Percentiles rank a stretch among this genome's conserved stretches.
These are phyloP conservation scores for Girardia tigrina DNA, from an alignment of 2,888 invertebrate species.

Conservation along the genomic window DNA sequence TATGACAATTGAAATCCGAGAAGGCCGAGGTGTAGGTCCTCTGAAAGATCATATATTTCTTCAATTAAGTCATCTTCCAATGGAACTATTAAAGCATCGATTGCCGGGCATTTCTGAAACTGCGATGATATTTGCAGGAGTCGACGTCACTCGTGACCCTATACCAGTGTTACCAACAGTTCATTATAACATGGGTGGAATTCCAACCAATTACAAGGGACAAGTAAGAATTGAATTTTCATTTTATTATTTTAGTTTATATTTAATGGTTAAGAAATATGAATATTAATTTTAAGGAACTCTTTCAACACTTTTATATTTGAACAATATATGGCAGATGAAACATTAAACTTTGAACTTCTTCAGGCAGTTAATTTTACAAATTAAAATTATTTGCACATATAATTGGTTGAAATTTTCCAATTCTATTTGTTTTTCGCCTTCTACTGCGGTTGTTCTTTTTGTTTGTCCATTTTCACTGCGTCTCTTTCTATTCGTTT, in stretches of 20 bases:
- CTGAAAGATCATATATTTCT: slow-evolving; percentile 88
- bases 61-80: slow-evolving; percentile 86
- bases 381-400: no score
- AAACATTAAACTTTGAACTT: no score
- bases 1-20: slow-evolving; percentile 92
- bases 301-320: no score
- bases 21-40: slow-evolving; percentile 86
- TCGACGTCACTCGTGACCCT: slow-evolving; percentile 94
- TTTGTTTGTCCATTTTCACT: no score
- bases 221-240: slow-evolving; percentile 58
- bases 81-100: slow-evolving; percentile 63
- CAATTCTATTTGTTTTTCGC: no score
- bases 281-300: no score
- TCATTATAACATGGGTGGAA: slow-evolving; percentile 99
- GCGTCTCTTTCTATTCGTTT: no score
- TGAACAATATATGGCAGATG: no score
- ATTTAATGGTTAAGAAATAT: no score
- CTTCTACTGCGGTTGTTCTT: no score
- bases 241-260: background rate
- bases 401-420: no score
- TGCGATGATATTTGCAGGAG: slow-evolving; percentile 96
- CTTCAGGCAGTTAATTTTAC: no score
- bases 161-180: slow-evolving; percentile 96
- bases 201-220: slow-evolving; percentile 91
- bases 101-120: slow-evolving; percentile 84